Percentiles rank a stretch among this genome's conserved stretches.
These are phyloP conservation scores for Bombus cullumanus DNA, from an alignment of 1,140 invertebrate genomes.

Conservation along the genomic window DNA sequence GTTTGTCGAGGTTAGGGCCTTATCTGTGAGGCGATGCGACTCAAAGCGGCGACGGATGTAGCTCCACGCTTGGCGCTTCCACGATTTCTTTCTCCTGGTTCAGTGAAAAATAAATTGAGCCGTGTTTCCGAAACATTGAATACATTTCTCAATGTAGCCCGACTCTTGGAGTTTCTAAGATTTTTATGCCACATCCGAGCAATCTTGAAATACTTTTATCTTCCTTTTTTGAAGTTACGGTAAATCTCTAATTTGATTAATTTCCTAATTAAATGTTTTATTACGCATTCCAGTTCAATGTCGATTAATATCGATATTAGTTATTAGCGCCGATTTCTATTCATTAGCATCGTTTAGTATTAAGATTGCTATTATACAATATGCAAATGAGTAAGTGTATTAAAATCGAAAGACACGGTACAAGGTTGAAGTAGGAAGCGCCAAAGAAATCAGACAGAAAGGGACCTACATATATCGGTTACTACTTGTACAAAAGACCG, in stretches of 20 bases:
- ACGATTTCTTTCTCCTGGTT: background rate
- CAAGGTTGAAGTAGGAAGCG: background rate
- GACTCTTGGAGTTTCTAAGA: no score
- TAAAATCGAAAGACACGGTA: background rate
- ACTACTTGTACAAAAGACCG: background rate
- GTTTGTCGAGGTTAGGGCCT: constrained; percentile 25
- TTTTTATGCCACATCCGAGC: no score
- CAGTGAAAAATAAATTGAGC: constrained; percentile 6
- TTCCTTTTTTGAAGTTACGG: no score
- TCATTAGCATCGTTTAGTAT: background rate
- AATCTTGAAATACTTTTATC: no score
- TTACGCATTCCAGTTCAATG: background rate
- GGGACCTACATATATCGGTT: background rate
- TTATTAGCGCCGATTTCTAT: background rate
- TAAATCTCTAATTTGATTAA: no score
- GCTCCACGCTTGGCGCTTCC: background rate
- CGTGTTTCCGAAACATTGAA: background rate
- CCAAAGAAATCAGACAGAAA: background rate
- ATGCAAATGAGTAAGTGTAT: background rate
- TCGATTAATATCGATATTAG: background rate
- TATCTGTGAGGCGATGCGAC: constrained; percentile 14
- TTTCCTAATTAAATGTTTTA: background rate
- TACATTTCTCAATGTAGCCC: background rate
- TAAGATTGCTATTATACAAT: background rate
- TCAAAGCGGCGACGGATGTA: background rate